Evolutionary conservation across 2,888 invertebrate genomes (phyloP), one percentile per base, ranked within the genome.

Genomic region (Pteria penguin): DNA sequence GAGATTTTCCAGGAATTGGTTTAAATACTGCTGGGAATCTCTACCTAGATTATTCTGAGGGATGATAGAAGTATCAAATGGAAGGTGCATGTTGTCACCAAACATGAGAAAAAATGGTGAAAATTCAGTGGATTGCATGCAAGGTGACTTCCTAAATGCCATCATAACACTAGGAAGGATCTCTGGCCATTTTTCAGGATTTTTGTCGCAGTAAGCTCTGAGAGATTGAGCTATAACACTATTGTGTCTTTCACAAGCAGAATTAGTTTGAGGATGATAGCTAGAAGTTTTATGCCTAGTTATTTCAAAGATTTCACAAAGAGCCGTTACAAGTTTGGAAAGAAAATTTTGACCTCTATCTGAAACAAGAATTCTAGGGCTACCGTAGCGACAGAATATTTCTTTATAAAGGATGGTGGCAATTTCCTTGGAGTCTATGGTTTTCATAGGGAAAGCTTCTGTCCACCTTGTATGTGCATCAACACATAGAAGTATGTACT

Each of bases 301-400:
- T 2, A 82, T 66, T 36, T 81, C 63, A 63, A 79, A 81, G 4
- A 75, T 57, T 57, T 77, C 82, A 78, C 82, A 80, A 14, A 82
- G 14, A 24, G 76, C 76, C 18, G 72, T 31, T 5, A 81, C 71
- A 3, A 81, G 22, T 33, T 79, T 63, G 1, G 73, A 75, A 57
- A 79, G 32, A 61, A 81, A 82, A 54, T 76, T 72, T n/a, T 45
- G 24, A 27, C 79, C 81, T 27, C 81, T 57, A 45, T 80, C 76
- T 27, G 66, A 80, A 33, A 82, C 65, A 4, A 82, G 32, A 8
- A 61, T 60, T 14, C 63, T 22, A 31, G 78, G 78, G 26, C 66
- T 71, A 3, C 82, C 82, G 75, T 81, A 82, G 1, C 78, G 57
- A 52, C 75, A 71, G 54, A 82, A 70, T 3, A 82, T 81, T 63